These are phyloP conservation scores for Cisticola juncidis DNA, from an alignment of 2,113 vertebrate genomes.

Conservation along the genomic window DNA sequence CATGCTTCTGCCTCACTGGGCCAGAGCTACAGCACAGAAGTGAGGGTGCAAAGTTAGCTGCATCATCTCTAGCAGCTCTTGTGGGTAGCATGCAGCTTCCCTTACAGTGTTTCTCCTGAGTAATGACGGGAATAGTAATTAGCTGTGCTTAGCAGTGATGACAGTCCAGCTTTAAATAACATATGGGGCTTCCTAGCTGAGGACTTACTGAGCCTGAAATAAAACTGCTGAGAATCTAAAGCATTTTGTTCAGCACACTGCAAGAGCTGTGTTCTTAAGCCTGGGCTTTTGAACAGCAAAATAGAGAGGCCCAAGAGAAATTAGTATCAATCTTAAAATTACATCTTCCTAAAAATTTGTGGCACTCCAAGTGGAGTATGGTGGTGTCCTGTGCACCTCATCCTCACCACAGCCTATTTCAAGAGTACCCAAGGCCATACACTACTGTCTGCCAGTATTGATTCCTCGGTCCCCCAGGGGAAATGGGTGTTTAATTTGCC, in stretches of 20 bases:
- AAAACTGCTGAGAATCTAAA: background rate
- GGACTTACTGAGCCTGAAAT: background rate
- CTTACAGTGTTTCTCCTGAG: background rate
- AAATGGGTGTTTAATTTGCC: rapidly evolving
- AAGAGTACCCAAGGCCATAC: background rate
- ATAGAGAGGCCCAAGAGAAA: background rate
- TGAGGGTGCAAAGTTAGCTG: background rate
- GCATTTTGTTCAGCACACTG: background rate
- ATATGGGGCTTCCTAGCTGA: background rate
- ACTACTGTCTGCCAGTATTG: background rate
- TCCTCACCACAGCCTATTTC: background rate
- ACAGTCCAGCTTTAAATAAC: constrained; percentile 21
- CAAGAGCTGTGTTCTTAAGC: background rate
- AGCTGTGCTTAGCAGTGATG: background rate
- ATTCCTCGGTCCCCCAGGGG: background rate
- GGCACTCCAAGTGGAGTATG: background rate
- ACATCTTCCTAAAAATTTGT: background rate
- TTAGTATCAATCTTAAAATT: background rate
- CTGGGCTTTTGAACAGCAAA: background rate
- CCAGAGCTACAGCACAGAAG: background rate
- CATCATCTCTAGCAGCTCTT: background rate
- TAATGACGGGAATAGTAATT: background rate
- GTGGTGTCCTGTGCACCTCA: rapidly evolving
- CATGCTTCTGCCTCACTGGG: background rate
- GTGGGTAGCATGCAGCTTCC: background rate